A percentile compares a stretch with the other conserved stretches of the same genome.
Evolutionary conservation across 1,140 invertebrate species (phyloP).

Genomic region (Drosophila kikkawai): DNA sequence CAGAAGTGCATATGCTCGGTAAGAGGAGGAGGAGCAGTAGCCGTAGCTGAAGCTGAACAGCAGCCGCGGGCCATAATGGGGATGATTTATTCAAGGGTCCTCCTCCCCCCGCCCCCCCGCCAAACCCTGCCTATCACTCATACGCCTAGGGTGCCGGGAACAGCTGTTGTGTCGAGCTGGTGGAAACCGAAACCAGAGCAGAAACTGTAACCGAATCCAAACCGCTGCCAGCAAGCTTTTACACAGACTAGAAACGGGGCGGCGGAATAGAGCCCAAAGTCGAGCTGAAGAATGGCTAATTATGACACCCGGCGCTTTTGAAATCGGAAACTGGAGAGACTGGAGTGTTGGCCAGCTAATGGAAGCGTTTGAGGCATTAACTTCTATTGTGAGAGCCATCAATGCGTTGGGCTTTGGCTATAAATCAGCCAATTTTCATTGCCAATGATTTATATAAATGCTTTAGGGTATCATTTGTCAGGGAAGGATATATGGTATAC

Average conservation of each 20-base stretch:
- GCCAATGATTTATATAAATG: constrained; percentile 12
- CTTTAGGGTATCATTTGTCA: too few relatives aligned
- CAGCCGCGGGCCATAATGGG: constrained; percentile 8
- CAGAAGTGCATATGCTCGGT: constrained; percentile 29
- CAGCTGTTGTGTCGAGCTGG: constrained; percentile 36
- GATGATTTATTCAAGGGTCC: constrained; percentile 31
- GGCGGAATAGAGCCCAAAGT: background rate
- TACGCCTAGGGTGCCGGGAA: constrained; percentile 41
- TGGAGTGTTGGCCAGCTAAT: constrained; percentile 11
- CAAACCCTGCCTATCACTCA: constrained; percentile 41
- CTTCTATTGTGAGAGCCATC: constrained; percentile 2
- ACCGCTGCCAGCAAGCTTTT: background rate
- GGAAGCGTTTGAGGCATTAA: constrained; percentile 8
- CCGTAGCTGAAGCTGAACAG: background rate
- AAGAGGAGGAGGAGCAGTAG: background rate
- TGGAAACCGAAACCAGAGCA: constrained; percentile 32
- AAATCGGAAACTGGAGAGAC: constrained; percentile 15
- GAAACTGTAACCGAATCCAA: constrained; percentile 24
- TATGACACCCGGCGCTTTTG: constrained; percentile 22
- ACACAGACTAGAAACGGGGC: background rate
- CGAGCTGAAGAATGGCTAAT: constrained; percentile 42
- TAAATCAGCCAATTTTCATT: constrained; percentile 20
- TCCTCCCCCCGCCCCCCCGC: background rate
- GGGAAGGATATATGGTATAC: background rate
- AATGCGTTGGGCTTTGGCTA: background rate